Evolutionary conservation across 2,113 vertebrate species (phyloP), one percentile per base, ranked within the genome.

Genomic region (Cynoglossus semilaevis): DNA sequence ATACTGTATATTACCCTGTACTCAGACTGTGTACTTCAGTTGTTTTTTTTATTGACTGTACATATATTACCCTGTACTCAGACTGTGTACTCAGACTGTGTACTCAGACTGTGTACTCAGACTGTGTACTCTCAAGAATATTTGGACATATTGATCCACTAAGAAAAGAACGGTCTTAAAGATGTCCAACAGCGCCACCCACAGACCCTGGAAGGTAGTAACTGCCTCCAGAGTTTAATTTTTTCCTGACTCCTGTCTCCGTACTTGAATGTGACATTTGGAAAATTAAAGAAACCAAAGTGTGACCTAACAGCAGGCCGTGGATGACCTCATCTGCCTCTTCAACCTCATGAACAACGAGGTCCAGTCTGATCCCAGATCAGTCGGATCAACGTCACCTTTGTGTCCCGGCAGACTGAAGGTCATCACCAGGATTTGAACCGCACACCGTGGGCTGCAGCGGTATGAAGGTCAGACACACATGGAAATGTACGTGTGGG

Each of bases 351-450:
- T 36, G 10, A 44, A 66, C 67, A 76, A 71, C 46, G 55, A 46
- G 54, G n/a, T 4, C 43, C 43, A 74, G 58, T 52, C 43, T 37
- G 1, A n/a, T n/a, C n/a, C 16, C n/a, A 44, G 29, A 53, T 40
- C 34, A 9, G 42, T 54, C 2, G 7, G 4, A 51, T 54, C 60
- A 73, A 62, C 48, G 74, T 73, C 34, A 47, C 75, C 79, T 77
- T 81, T 79, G 69, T 77, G 47, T 54, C 37, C 38, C 17, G 46
- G 47, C 63, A 34, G 61, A 55, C 7, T 71, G 81, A 85, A 85
- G 81, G 84, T 83, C 77, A 67, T 44, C 19, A 16, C 60, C 56
- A 35, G 78, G 73, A 63, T n/a, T 51, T 73, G 38, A 50, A 72
- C 40, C 6, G 3, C 22, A 29, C 22, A 29, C 22, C 22, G 22